Evolutionary conservation across 2,113 vertebrate species (phyloP).

Genomic region (Catharus bicknelli): DNA sequence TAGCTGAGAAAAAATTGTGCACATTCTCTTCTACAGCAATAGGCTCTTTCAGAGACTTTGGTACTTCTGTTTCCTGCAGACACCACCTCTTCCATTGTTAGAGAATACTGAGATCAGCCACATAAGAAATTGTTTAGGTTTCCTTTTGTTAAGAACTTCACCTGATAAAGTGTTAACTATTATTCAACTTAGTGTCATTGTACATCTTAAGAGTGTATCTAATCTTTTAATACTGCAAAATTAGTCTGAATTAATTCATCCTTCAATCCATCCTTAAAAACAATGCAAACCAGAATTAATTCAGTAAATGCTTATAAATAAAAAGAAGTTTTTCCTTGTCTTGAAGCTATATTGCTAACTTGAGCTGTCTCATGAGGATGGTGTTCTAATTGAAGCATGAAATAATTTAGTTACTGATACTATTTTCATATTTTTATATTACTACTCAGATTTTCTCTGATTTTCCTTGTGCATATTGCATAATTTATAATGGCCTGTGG

Average conservation of each 20-base stretch:
- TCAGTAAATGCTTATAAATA: not conserved
- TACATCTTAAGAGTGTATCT: not conserved
- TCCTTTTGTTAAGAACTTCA: not conserved
- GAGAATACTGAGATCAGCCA: not conserved
- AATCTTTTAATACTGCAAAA: not conserved
- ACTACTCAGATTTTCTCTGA: not conserved
- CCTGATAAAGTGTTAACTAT: not conserved
- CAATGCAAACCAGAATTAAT: not conserved
- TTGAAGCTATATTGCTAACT: not conserved
- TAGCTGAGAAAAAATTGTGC: not conserved
- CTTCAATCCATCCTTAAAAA: not conserved
- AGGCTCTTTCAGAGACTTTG: not conserved
- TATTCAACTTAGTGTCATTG: not conserved
- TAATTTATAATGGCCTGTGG: conserved; percentile 36
- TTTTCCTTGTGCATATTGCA: not conserved
- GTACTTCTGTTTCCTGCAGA: not conserved
- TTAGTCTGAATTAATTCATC: not conserved
- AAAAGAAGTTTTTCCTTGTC: not conserved
- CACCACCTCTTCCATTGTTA: not conserved
- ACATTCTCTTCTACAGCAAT: not conserved
- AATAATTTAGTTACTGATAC: not conserved
- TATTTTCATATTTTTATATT: conserved; percentile 26
- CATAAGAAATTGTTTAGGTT: not conserved
- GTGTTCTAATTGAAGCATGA: not conserved
- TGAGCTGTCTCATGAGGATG: not conserved